These are phyloP conservation scores for Silurus lanzhouensis DNA, from an alignment of 2,797 vertebrate species.

Conservation along the genomic window DNA sequence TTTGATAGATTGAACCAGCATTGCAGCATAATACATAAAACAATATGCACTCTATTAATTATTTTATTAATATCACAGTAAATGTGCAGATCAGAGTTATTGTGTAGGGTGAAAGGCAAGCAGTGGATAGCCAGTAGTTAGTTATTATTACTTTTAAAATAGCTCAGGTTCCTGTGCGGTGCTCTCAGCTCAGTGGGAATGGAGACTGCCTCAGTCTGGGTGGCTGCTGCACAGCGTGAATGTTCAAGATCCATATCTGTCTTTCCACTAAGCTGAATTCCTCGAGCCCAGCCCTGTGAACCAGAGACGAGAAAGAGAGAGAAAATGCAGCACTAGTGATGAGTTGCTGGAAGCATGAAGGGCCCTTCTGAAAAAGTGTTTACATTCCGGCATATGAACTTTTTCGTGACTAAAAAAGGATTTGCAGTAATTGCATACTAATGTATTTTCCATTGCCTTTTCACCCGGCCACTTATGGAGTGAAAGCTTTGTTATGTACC, in stretches of 20 bases:
- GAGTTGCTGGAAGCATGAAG: constrained; percentile 35
- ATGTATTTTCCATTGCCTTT: constrained; percentile 37
- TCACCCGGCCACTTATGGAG: constrained; percentile 26
- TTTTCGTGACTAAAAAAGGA: constrained; percentile 32
- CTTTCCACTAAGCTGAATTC: constrained; percentile 23
- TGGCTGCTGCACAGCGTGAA: constrained; percentile 39
- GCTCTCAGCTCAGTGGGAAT: neutral
- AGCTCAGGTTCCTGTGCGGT: constrained; percentile 12
- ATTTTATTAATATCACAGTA: neutral
- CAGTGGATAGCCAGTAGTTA: neutral
- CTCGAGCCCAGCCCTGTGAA: constrained; percentile 20
- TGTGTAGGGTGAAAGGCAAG: neutral
- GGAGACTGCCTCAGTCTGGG: constrained; percentile 35
- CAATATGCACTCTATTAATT: neutral
- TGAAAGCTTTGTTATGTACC: neutral
- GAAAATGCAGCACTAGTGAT: constrained; percentile 3
- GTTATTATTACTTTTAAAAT: neutral
- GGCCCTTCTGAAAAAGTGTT: constrained; percentile 39
- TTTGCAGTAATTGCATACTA: constrained; percentile 34
- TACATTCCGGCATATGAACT: constrained; percentile 36
- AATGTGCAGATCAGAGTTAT: neutral
- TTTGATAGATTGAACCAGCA: neutral
- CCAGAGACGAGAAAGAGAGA: constrained; percentile 13
- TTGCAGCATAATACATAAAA: neutral
- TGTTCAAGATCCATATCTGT: constrained; percentile 11